Conservation (phyloP, 2,888 invertebrate species). For the Apotomis turbidana region DNA sequence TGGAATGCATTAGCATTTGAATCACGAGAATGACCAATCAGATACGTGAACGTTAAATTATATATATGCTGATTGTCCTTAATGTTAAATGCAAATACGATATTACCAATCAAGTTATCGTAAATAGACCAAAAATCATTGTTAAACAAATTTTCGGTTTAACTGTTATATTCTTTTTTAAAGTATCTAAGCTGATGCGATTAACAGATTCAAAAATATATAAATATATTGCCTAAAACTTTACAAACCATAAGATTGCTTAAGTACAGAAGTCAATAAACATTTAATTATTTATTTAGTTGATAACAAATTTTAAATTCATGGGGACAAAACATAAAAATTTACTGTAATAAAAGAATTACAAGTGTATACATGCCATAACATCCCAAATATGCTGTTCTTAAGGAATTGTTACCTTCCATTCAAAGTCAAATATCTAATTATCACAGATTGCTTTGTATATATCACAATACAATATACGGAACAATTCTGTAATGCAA, state of each 20-base stretch:
- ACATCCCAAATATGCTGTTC: neutral
- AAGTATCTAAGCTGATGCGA: too few species aligned
- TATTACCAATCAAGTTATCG: neutral
- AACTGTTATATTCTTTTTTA: too few species aligned
- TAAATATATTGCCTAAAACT: too few species aligned
- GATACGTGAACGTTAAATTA: constrained; percentile 2
- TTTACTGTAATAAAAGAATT: too few species aligned
- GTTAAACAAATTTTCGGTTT: too few species aligned
- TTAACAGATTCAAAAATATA: too few species aligned
- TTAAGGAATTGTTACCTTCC: neutral
- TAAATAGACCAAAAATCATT: neutral
- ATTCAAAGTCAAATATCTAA: neutral
- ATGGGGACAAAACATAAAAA: too few species aligned
- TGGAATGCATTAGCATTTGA: constrained; percentile 5
- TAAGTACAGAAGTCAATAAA: too few species aligned
- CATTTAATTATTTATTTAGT: too few species aligned
- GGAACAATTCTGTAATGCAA: neutral
- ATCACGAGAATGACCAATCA: constrained; percentile 12
- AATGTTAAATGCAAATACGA: neutral
- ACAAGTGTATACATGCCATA: too few species aligned
- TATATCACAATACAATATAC: neutral
- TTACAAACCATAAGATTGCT: too few species aligned
- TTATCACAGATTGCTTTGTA: neutral
- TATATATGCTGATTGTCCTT: neutral
- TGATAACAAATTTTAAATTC: too few species aligned